Conservation (phyloP, 2,797 vertebrate genomes). For the Dipus sagitta region DNA sequence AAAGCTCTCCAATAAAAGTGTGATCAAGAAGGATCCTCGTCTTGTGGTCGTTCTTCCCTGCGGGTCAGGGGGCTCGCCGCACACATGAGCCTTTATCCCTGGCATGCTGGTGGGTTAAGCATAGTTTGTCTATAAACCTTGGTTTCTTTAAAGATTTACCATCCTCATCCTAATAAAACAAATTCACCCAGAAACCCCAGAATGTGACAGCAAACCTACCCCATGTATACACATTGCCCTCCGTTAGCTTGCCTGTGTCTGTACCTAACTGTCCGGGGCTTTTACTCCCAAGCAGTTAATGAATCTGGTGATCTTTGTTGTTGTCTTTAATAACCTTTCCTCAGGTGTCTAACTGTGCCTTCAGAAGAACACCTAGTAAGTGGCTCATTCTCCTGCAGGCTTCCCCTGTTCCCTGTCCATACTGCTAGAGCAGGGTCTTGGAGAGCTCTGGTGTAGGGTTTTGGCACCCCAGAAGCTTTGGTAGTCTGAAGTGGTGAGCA, state of each 20-base stretch:
- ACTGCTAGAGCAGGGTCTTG: background rate
- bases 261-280: background rate
- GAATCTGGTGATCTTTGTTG: background rate
- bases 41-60: no score
- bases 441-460: background rate
- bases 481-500: background rate
- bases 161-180: conserved; percentile 38
- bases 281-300: background rate
- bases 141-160: conserved; percentile 58
- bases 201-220: conserved; percentile 9
- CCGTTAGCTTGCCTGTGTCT: conserved; percentile 12
- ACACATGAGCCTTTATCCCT: background rate
- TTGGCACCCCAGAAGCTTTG: background rate
- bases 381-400: background rate
- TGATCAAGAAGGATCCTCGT: no score
- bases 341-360: background rate
- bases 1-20: no score
- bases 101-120: background rate
- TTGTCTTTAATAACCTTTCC: conserved; percentile 47
- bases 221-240: conserved; percentile 11
- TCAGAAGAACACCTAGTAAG: conserved; percentile 12
- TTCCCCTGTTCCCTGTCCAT: background rate
- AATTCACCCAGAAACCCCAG: background rate
- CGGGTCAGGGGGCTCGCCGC: no score
- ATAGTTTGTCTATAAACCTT: conserved; percentile 47